Evolutionary conservation across 2,797 vertebrate genomes (phyloP).

Genomic region (Lutjanus argentimaculatus): DNA sequence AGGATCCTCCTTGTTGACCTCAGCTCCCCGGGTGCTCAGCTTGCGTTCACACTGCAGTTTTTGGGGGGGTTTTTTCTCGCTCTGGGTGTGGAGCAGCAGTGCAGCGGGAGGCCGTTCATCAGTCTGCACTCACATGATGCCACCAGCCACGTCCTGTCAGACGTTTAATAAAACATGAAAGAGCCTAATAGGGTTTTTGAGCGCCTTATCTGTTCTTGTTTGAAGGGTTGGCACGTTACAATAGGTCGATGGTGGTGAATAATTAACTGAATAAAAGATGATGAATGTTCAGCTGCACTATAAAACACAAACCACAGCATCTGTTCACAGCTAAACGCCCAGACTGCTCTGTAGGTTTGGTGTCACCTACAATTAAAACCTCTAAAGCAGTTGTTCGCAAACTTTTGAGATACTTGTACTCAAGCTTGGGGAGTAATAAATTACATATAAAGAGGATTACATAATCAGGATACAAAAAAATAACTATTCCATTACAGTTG

Average conservation of each 20-base stretch:
- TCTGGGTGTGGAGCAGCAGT: neutral
- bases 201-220: neutral
- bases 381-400: too few relatives aligned
- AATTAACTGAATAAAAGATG: constrained; percentile 29
- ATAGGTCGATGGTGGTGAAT: constrained; percentile 13
- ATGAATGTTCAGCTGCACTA: constrained; percentile 2
- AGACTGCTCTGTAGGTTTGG: neutral
- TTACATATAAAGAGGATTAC: too few relatives aligned
- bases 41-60: neutral
- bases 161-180: constrained; percentile 40
- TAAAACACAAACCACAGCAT: constrained; percentile 15
- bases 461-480: too few relatives aligned
- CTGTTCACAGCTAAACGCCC: neutral
- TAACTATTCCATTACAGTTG: too few relatives aligned
- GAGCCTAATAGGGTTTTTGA: constrained; percentile 13
- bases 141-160: neutral
- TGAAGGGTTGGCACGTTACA: constrained; percentile 7
- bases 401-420: too few relatives aligned
- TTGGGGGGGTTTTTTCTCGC: neutral
- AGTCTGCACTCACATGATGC: constrained; percentile 10
- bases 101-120: constrained; percentile 9
- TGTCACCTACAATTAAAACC: neutral
- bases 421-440: too few relatives aligned
- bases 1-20: constrained; percentile 8
- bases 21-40: neutral